Evolutionary conservation across 2,888 invertebrate species (phyloP).

Genomic region (Dexiosoma caninum): DNA sequence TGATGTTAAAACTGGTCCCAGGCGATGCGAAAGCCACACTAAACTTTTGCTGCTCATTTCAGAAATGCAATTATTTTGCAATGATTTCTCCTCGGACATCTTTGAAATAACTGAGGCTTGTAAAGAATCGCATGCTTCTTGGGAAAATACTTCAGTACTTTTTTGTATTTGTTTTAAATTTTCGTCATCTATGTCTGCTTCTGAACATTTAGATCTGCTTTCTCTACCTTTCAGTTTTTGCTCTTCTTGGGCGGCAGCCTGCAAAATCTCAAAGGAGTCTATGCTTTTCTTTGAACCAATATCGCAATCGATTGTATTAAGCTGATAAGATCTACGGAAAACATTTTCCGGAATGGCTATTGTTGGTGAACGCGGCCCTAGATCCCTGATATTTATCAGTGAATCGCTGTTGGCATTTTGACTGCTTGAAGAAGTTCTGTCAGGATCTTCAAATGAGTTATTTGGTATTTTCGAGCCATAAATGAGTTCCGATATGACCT

Average conservation of each 20-base stretch:
- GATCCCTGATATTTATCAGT: conserved; percentile 58
- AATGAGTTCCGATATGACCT: conserved; percentile 78
- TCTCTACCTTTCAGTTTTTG: conserved; percentile 50
- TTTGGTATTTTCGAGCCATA: conserved; percentile 76
- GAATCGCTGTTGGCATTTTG: conserved; percentile 67
- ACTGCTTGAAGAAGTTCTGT: conserved; percentile 73
- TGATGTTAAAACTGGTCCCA: conserved; percentile 96
- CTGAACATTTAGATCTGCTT: not conserved
- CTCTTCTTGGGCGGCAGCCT: conserved; percentile 67
- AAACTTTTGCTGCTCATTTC: conserved; percentile 93
- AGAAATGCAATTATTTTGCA: conserved; percentile 82
- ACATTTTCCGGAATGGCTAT: conserved; percentile 83
- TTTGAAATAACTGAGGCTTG: conserved; percentile 76
- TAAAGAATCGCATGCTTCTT: conserved; percentile 71
- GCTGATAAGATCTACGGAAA: conserved; percentile 77
- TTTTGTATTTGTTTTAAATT: not conserved
- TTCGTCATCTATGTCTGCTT: conserved; percentile 7
- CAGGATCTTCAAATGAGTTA: conserved; percentile 72
- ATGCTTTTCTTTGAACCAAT: conserved; percentile 82
- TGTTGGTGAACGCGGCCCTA: conserved; percentile 81
- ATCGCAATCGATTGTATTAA: conserved; percentile 82
- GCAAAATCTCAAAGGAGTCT: conserved; percentile 77
- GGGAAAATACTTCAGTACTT: conserved; percentile 15
- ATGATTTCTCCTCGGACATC: conserved; percentile 73
- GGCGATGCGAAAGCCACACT: conserved; percentile 93